Evolutionary conservation across 2,888 invertebrate species (phyloP).

Genomic region (Carabus problematicus): DNA sequence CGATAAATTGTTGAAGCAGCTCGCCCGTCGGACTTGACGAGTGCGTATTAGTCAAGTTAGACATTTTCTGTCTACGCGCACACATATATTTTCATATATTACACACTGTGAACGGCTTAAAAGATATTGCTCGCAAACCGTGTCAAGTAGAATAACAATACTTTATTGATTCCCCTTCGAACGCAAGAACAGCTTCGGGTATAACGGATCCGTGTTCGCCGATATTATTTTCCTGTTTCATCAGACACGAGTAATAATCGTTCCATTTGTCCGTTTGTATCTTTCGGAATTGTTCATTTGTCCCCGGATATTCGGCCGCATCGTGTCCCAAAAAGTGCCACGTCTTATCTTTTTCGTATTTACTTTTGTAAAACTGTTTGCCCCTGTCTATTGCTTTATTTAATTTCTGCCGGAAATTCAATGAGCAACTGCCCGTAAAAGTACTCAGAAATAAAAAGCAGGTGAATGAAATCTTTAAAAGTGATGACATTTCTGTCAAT

Average conservation of each 20-base stretch:
- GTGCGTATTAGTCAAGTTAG: too few relatives aligned
- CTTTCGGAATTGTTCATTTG: slow-evolving; percentile 55
- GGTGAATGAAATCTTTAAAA: slow-evolving; percentile 48
- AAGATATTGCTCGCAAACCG: too few relatives aligned
- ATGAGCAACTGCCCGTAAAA: slow-evolving; percentile 40
- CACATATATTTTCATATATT: too few relatives aligned
- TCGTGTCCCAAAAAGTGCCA: slow-evolving; percentile 56
- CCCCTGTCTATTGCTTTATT: slow-evolving; percentile 50
- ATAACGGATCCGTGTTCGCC: slow-evolving; percentile 54
- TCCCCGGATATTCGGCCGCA: slow-evolving; percentile 60
- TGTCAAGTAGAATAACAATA: slow-evolving; percentile 45
- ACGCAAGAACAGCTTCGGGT: slow-evolving; percentile 56
- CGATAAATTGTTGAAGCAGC: too few relatives aligned
- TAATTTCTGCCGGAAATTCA: slow-evolving; percentile 49
- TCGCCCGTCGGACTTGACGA: too few relatives aligned
- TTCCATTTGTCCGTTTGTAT: slow-evolving; percentile 61
- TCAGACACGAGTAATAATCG: slow-evolving; percentile 64
- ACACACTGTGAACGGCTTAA: too few relatives aligned
- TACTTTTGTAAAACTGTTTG: slow-evolving; percentile 53
- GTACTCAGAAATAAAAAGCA: background rate
- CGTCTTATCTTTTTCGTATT: slow-evolving; percentile 53
- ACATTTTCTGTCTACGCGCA: too few relatives aligned
- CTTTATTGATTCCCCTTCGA: slow-evolving; percentile 61
- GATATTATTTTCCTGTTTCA: slow-evolving; percentile 53
- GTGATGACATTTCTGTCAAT: background rate